Percentiles rank a stretch among this genome's conserved stretches.
Conservation (phyloP, 2,113 vertebrate genomes). For the Periophthalmus modestus region DNA sequence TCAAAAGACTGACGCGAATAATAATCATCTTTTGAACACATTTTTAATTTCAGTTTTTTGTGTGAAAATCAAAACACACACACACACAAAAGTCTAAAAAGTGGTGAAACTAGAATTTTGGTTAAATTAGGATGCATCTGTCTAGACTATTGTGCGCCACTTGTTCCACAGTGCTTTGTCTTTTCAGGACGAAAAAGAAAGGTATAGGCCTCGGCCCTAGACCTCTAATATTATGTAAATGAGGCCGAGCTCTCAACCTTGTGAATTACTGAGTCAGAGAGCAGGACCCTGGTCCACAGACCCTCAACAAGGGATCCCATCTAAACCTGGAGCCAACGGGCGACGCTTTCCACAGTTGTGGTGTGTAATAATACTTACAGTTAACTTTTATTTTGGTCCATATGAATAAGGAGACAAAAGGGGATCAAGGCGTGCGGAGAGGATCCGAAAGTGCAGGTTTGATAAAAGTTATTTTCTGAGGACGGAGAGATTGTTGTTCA, state of each 20-base stretch:
- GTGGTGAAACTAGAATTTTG: background rate
- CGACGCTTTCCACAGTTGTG: constrained; percentile 40
- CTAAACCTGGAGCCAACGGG: constrained; percentile 64
- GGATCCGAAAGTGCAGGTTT: constrained; percentile 49
- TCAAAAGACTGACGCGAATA: constrained; percentile 34
- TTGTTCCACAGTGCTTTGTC: constrained; percentile 33
- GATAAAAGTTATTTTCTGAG: constrained; percentile 18
- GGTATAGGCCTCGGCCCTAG: constrained; percentile 70
- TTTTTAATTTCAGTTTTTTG: constrained; percentile 2
- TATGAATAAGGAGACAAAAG: constrained; percentile 25
- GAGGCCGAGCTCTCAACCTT: constrained; percentile 82
- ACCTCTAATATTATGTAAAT: constrained; percentile 82
- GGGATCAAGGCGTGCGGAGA: constrained; percentile 18
- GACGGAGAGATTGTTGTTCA: background rate
- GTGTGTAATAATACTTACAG: constrained; percentile 24
- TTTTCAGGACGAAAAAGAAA: constrained; percentile 56
- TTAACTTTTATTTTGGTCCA: constrained; percentile 28
- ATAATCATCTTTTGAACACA: constrained; percentile 39
- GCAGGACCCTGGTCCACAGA: constrained; percentile 77
- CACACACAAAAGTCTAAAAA: background rate
- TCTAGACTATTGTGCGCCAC: constrained; percentile 28
- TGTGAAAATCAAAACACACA: background rate
- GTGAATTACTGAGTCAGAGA: constrained; percentile 83
- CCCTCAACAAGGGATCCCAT: constrained; percentile 68
- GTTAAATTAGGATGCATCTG: constrained; percentile 11